Evolutionary conservation across 2,888 invertebrate species (phyloP).

Genomic region (Torymus texanus): DNA sequence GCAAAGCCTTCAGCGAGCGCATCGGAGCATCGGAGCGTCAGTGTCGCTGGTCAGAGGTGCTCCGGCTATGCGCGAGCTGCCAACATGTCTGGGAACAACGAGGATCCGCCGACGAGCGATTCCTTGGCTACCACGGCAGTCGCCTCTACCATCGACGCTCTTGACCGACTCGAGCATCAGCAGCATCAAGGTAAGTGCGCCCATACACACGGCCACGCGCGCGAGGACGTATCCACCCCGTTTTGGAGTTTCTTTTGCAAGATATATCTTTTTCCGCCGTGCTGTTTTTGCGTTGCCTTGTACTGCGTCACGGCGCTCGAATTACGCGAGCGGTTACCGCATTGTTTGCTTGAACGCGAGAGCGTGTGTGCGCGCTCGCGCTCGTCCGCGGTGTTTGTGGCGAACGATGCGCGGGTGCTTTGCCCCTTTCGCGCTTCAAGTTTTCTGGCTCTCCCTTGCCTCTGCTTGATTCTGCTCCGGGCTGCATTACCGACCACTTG

Average conservation of each 20-base stretch:
- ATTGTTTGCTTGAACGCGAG: no score
- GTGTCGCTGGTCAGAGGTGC: not conserved
- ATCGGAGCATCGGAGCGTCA: no score
- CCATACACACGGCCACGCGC: not conserved
- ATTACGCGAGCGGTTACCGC: no score
- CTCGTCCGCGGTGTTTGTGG: not conserved
- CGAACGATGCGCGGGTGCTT: not conserved
- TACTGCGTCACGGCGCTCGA: no score
- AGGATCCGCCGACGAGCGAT: not conserved
- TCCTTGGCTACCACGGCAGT: not conserved
- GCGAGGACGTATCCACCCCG: not conserved
- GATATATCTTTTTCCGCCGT: not conserved
- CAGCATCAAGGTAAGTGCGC: constrained; percentile 28
- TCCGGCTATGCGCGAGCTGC: constrained; percentile 16
- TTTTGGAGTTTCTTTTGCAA: no score
- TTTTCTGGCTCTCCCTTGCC: constrained; percentile 21
- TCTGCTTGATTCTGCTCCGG: no score
- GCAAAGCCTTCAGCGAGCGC: no score
- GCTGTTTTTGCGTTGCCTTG: not conserved
- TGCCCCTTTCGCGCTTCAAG: not conserved
- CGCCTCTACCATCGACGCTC: not conserved
- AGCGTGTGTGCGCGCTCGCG: not conserved
- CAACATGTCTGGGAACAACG: constrained; percentile 38
- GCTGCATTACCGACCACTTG: constrained; percentile 32
- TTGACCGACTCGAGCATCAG: not conserved